Percentiles rank a stretch among this genome's conserved stretches.
These are phyloP conservation scores for Pseudorectes ferrugineus DNA, from an alignment of 2,113 vertebrate genomes.

Conservation along the genomic window DNA sequence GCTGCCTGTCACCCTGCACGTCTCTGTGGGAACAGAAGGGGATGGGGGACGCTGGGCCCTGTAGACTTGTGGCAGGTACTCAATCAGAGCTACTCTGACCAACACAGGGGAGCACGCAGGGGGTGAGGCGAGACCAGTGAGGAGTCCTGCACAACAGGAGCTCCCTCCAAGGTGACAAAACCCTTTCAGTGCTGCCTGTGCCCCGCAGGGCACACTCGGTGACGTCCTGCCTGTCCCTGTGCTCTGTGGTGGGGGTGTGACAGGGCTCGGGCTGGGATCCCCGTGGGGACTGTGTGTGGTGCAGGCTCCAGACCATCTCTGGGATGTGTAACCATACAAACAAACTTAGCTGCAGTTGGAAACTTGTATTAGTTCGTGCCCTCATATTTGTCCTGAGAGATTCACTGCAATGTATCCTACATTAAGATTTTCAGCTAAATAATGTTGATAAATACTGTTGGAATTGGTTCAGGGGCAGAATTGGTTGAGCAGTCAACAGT, in stretches of 20 bases:
- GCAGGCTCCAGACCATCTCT: not conserved
- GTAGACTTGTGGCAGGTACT: no score
- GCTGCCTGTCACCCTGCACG: not conserved
- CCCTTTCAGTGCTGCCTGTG: not conserved
- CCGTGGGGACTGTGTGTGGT: accelerated
- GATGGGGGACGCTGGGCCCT: accelerated
- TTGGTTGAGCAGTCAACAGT: conserved; percentile 42
- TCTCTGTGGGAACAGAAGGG: not conserved
- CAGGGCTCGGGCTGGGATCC: not conserved
- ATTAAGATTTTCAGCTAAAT: not conserved
- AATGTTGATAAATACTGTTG: conserved; percentile 3
- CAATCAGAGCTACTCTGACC: not conserved
- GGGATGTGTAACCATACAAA: not conserved
- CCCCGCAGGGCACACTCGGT: no score
- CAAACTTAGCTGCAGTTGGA: not conserved
- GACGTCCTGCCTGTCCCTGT: accelerated
- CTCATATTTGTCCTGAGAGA: not conserved
- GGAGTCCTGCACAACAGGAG: not conserved
- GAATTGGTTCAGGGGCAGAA: conserved; percentile 21
- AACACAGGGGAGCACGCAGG: accelerated
- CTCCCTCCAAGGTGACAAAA: not conserved
- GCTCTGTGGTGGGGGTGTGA: not conserved
- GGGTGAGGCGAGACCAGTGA: accelerated
- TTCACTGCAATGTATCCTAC: not conserved
- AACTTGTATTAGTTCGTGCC: not conserved